Percentiles rank a stretch among this genome's conserved stretches.
phyloP scores from a whole-genome alignment of 2,888 invertebrate species.

The Nephrotoma guestfalica region DNA sequence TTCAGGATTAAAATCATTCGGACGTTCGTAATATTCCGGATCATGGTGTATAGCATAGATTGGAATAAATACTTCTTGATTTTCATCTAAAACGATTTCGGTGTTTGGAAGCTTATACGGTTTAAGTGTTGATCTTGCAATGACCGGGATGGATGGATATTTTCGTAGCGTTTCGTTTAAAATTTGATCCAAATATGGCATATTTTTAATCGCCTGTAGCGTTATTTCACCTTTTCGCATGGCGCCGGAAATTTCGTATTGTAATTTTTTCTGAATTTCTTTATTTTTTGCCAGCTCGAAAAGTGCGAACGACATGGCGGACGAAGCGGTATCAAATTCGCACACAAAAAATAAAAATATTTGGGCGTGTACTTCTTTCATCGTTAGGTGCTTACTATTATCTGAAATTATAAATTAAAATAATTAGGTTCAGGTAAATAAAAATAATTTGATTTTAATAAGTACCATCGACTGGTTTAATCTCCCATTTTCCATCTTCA shows the following conservation, averaged over 20 bases:
- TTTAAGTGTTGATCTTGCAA: slow-evolving; percentile 23
- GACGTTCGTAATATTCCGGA: slow-evolving; percentile 30
- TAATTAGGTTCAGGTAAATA: neutral
- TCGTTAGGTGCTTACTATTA: neutral
- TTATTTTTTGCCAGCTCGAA: neutral
- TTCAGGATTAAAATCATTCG: slow-evolving; percentile 31
- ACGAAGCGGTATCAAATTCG: neutral
- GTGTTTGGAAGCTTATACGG: slow-evolving; percentile 23
- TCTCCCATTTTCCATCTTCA: neutral
- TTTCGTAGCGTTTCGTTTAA: slow-evolving; percentile 30
- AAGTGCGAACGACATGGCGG: neutral
- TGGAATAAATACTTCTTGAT: slow-evolving; percentile 23
- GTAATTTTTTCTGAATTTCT: neutral
- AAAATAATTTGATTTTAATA: neutral
- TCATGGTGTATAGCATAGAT: slow-evolving; percentile 30
- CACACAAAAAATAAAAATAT: neutral
- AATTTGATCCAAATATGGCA: neutral
- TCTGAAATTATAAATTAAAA: neutral
- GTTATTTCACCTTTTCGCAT: neutral
- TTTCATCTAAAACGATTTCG: slow-evolving; percentile 22
- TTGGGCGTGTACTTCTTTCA: neutral
- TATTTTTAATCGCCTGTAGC: neutral
- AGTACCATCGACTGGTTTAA: neutral
- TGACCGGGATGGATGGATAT: slow-evolving; percentile 29
- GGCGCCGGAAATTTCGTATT: neutral